Percentiles rank a stretch among this genome's conserved stretches.
Evolutionary conservation across 2,888 invertebrate genomes (phyloP).

Genomic region (Hedychridium roseum): DNA sequence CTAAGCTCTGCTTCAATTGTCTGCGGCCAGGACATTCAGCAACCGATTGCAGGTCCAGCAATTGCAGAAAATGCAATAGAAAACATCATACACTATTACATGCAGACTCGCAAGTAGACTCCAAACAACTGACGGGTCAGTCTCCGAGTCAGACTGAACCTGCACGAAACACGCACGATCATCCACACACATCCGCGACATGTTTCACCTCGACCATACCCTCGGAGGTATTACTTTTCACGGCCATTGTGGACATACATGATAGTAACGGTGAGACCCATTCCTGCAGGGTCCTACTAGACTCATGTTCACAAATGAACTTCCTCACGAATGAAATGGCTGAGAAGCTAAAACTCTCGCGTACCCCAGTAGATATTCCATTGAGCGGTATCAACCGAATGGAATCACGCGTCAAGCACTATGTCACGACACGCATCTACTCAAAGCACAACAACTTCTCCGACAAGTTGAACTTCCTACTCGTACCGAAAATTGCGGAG

Average conservation of each 20-base stretch:
- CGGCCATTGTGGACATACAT: neutral
- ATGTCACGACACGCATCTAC: slow-evolving; percentile 10
- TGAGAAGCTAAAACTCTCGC: slow-evolving; percentile 2
- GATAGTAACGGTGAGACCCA: neutral
- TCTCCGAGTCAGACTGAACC: no score
- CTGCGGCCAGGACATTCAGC: no score
- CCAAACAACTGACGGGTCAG: no score
- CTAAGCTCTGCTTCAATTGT: no score
- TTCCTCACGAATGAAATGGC: neutral
- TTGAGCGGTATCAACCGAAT: slow-evolving; percentile 10
- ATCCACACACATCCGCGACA: no score
- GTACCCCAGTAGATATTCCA: neutral
- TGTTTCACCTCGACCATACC: no score
- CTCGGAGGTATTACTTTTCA: neutral
- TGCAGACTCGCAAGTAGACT: no score
- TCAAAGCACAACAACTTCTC: slow-evolving; percentile 9
- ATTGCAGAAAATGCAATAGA: no score
- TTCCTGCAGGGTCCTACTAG: neutral
- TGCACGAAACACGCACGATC: no score
- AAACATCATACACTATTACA: no score
- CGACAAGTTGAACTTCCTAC: slow-evolving; percentile 7
- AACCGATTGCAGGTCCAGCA: no score
- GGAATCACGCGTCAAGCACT: slow-evolving; percentile 3
- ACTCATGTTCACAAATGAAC: neutral
- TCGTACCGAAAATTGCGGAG: slow-evolving; percentile 11